Conservation (phyloP, 2,888 invertebrate genomes). For the Phania funesta region DNA sequence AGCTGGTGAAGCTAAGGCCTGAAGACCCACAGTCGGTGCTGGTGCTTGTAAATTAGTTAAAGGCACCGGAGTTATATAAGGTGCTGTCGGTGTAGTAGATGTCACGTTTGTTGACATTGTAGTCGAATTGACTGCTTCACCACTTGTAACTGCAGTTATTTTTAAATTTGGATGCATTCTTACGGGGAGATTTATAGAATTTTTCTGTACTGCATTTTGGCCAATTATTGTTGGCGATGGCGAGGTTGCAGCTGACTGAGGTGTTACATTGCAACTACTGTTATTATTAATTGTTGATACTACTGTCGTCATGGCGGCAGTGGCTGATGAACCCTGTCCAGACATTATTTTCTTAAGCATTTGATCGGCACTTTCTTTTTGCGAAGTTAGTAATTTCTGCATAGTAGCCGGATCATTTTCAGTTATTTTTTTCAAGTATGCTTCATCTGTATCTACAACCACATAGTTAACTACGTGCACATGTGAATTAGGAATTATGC, state of each 20-base stretch:
- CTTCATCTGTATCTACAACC: slow-evolving; percentile 76
- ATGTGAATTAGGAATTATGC: slow-evolving; percentile 79
- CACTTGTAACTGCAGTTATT: slow-evolving; percentile 72
- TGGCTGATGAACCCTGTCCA: slow-evolving; percentile 69
- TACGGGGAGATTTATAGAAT: slow-evolving; percentile 67
- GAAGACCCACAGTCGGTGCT: not conserved
- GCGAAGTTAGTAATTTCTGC: slow-evolving; percentile 75
- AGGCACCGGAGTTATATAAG: slow-evolving; percentile 68
- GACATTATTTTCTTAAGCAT: slow-evolving; percentile 76
- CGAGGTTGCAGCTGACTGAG: not conserved
- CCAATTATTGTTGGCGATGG: not conserved
- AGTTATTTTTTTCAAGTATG: slow-evolving; percentile 76
- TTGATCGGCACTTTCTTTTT: slow-evolving; percentile 76
- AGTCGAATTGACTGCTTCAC: slow-evolving; percentile 60
- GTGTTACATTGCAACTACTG: not conserved
- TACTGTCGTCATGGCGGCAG: slow-evolving; percentile 59
- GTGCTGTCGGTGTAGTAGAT: not conserved
- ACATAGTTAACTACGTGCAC: slow-evolving; percentile 79
- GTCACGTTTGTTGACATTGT: slow-evolving; percentile 18
- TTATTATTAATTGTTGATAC: slow-evolving; percentile 52
- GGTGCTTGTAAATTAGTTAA: slow-evolving; percentile 65
- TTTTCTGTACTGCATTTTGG: slow-evolving; percentile 40
- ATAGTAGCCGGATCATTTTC: slow-evolving; percentile 76
- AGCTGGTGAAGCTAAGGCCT: not conserved
- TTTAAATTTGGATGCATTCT: slow-evolving; percentile 73